These are phyloP conservation scores for Pandemis corylana DNA, from an alignment of 2,888 invertebrate species.

Conservation along the genomic window DNA sequence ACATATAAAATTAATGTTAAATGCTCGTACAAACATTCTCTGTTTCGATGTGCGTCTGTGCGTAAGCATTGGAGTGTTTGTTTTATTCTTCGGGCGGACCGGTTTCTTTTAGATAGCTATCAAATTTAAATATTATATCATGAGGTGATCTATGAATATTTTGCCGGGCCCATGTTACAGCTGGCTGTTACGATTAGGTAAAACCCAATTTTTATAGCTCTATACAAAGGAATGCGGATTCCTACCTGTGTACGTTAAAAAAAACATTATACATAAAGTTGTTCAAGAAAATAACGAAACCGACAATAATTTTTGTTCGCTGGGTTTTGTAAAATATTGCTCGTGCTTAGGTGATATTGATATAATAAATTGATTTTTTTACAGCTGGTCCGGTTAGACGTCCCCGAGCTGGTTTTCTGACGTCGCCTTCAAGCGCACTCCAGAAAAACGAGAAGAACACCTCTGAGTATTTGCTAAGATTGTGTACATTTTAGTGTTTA, in stretches of 20 bases:
- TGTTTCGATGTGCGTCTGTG: slow-evolving; percentile 11
- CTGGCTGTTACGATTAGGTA: slow-evolving; percentile 42
- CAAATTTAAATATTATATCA: slow-evolving; percentile 41
- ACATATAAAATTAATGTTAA: slow-evolving; percentile 21
- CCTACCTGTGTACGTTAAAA: slow-evolving; percentile 21
- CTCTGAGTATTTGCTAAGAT: slow-evolving; percentile 37
- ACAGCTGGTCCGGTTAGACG: slow-evolving; percentile 46
- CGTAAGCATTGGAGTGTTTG: slow-evolving; percentile 29
- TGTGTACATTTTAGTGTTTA: slow-evolving; percentile 38
- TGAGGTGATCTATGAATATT: slow-evolving; percentile 50
- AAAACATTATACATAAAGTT: slow-evolving; percentile 12
- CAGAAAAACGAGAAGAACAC: slow-evolving; percentile 39
- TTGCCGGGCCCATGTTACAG: slow-evolving; percentile 39
- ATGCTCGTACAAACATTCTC: slow-evolving; percentile 7
- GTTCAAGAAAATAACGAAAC: slow-evolving; percentile 1
- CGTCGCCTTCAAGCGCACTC: slow-evolving; percentile 43
- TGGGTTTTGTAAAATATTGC: not conserved
- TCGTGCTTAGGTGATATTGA: not conserved
- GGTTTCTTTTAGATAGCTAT: slow-evolving; percentile 43
- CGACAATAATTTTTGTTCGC: not conserved
- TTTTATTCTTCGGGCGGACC: slow-evolving; percentile 46
- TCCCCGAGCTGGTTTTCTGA: slow-evolving; percentile 41
- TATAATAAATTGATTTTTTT: slow-evolving; percentile 16
- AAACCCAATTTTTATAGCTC: slow-evolving; percentile 47
- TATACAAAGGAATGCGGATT: slow-evolving; percentile 55